Evolutionary conservation across 1,140 invertebrate species (phyloP).

Genomic region (Euglossa dilemma): DNA sequence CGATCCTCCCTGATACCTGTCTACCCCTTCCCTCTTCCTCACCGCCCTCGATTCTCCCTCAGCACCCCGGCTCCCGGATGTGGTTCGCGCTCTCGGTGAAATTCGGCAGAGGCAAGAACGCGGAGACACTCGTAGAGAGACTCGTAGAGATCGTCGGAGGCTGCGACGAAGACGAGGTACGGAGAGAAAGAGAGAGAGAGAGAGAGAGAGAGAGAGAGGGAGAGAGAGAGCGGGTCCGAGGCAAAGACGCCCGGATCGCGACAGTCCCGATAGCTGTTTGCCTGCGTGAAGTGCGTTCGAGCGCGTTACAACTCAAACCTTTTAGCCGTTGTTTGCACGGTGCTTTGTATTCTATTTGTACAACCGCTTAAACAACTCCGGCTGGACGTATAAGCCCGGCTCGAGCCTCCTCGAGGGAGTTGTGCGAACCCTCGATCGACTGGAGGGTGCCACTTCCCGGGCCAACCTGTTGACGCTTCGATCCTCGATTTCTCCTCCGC

Average conservation of each 20-base stretch:
- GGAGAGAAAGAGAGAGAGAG: background rate
- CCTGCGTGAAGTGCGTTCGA: constrained; percentile 74
- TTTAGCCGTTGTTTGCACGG: constrained; percentile 80
- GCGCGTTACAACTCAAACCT: constrained; percentile 82
- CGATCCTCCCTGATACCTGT: constrained; percentile 38
- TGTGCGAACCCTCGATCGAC: constrained; percentile 65
- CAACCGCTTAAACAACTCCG: constrained; percentile 79
- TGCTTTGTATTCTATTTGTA: constrained; percentile 80
- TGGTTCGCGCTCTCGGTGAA: background rate
- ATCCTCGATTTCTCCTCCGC: constrained; percentile 11
- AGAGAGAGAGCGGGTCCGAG: constrained; percentile 1
- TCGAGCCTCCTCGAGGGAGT: constrained; percentile 66
- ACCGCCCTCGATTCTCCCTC: background rate
- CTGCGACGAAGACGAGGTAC: background rate
- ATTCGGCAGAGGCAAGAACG: background rate
- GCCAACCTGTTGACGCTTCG: constrained; percentile 63
- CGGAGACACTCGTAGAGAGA: background rate
- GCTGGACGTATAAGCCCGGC: constrained; percentile 63
- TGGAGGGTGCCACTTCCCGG: constrained; percentile 63
- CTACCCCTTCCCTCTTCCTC: background rate
- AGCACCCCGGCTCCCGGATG: background rate
- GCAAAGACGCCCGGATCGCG: constrained; percentile 61
- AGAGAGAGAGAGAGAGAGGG: background rate
- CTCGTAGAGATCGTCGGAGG: background rate
- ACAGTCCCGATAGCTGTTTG: constrained; percentile 76